These are phyloP conservation scores for Sphyrna mokarran DNA, from an alignment of 2,113 vertebrate species.

Conservation along the genomic window DNA sequence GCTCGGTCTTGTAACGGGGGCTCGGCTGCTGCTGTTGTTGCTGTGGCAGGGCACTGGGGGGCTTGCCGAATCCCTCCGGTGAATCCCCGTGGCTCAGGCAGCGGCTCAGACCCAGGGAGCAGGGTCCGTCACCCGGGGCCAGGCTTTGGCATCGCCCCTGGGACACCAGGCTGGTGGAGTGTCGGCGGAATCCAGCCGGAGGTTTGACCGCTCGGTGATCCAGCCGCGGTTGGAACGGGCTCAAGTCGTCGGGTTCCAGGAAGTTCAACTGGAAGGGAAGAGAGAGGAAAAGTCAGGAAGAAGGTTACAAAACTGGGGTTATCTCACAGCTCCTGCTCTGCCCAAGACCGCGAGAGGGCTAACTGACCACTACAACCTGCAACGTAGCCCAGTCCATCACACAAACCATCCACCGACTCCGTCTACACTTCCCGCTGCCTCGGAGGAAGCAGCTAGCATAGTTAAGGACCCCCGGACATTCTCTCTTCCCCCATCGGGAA, in stretches of 20 bases:
- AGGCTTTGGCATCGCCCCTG: background rate
- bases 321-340: too few species aligned
- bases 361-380: too few species aligned
- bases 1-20: conserved; percentile 80
- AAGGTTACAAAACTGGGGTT: too few species aligned
- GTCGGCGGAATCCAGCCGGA: background rate
- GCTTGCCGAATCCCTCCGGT: conserved; percentile 45
- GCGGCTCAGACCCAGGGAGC: conserved; percentile 42
- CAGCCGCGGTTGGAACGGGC: too few species aligned
- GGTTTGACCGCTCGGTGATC: background rate
- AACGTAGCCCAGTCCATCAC: too few species aligned
- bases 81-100: conserved; percentile 66
- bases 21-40: too few species aligned
- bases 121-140: background rate
- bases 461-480: too few species aligned
- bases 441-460: too few species aligned
- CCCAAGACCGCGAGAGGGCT: too few species aligned
- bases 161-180: background rate
- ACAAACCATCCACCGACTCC: too few species aligned
- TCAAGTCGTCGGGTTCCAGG: background rate
- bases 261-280: background rate
- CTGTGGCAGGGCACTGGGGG: conserved; percentile 52
- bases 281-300: background rate
- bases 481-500: too few species aligned
- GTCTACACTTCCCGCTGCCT: too few species aligned